Evolutionary conservation across 2,888 invertebrate species (phyloP), one percentile per base, ranked within the genome.

Genomic region (Carcina quercana): DNA sequence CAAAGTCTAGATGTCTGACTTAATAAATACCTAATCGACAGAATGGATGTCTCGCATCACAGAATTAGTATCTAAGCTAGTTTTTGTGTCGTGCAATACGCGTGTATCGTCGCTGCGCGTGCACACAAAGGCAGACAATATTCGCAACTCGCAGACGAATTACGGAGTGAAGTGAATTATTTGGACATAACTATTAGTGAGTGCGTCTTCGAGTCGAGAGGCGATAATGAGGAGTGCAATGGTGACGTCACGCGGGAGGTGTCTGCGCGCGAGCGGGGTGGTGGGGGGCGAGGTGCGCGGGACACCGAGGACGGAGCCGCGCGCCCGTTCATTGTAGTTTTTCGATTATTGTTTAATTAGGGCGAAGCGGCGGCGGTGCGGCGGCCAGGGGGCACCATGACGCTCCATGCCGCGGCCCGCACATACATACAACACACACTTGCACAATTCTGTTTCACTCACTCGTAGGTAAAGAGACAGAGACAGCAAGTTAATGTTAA

Each of bases 311-410:
- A 71, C 72, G 74, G 67, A 72, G 76, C 75, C 70, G 74, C 68
- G 78, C 78, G 79, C 79, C 72, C 79, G 82, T 75, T 82, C 79
- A 80, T 82, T 82, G 82, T 82, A 82, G 79, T 82, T 80, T 82
- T 82, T 82, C 82, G 82, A 83, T 83, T 83, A 82, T 82, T 83
- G 82, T 83, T 82, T 83, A 82, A 83, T 82, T 83, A 83, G 82
- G 82, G 80, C 82, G 80, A 82, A 80, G 80, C 82, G 80, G 82
- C 82, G 79, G 79, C 80, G 78, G 69, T 72, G 76, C 80, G 80
- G 72, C 80, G 76, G 76, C 73, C 78, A 78, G 79, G 59, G 59
- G 43, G 36, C 45, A 43, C 43, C 45, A n/a, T n/a, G n/a, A n/a
- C n/a, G n/a, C n/a, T n/a, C n/a, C 60, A 69, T 53, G 37, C n/a